Percentiles rank a stretch among this genome's conserved stretches.
phyloP scores from a whole-genome alignment of 2,113 vertebrate species.

The Solenodon paradoxus region DNA sequence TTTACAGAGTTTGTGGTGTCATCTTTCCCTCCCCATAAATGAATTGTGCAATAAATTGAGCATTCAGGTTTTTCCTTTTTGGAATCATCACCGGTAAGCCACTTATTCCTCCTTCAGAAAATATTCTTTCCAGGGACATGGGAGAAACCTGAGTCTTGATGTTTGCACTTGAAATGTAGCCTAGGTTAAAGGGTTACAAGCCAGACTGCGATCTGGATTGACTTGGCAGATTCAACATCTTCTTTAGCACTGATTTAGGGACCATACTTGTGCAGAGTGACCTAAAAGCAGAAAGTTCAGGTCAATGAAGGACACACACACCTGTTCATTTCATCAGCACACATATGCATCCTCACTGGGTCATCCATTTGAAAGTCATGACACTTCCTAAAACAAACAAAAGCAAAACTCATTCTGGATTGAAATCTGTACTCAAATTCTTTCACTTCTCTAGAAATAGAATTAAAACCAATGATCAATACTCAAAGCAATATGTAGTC shows the following conservation, averaged over 20 bases:
- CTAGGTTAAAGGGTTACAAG: background rate
- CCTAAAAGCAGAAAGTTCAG: background rate
- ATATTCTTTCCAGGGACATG: background rate
- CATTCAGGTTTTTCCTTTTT: background rate
- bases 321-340: background rate
- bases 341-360: accelerated
- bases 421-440: background rate
- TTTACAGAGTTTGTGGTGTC: too few species aligned
- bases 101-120: background rate
- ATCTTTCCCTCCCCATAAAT: background rate
- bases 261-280: background rate
- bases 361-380: background rate
- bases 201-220: background rate
- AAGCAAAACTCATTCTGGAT: background rate
- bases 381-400: background rate
- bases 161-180: background rate
- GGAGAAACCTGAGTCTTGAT: background rate
- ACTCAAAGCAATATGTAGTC: background rate
- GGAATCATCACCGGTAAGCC: background rate
- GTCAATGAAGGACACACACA: background rate
- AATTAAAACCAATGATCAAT: background rate
- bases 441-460: background rate
- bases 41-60: background rate
- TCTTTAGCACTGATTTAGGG: background rate
- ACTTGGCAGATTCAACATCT: background rate